Percentiles rank a stretch among this genome's conserved stretches.
These are phyloP conservation scores for Pristionchus fissidentatus DNA, from an alignment of 2,888 invertebrate genomes.

Conservation along the genomic window DNA sequence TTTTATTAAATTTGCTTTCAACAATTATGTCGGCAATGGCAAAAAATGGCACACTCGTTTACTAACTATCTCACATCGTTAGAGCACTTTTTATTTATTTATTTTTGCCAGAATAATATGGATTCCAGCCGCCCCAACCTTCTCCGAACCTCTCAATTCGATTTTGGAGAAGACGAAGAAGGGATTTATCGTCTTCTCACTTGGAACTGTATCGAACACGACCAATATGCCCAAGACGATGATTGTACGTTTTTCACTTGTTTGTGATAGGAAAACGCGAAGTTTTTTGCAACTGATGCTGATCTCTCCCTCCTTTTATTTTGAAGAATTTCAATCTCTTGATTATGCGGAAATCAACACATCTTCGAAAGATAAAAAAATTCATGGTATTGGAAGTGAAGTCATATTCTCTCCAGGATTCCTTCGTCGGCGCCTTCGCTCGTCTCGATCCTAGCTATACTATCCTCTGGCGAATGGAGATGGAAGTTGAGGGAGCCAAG, in stretches of 20 bases:
- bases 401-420: conserved; percentile 54
- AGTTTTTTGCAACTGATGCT: too few species aligned
- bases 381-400: background rate
- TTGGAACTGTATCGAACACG: conserved; percentile 74
- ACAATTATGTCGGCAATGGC: too few species aligned
- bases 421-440: conserved; percentile 71
- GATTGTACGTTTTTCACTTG: conserved; percentile 59
- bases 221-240: conserved; percentile 73
- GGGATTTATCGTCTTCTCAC: conserved; percentile 63
- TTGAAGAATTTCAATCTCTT: too few species aligned
- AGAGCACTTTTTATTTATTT: too few species aligned
- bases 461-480: conserved; percentile 73
- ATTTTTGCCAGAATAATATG: too few species aligned
- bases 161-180: conserved; percentile 56
- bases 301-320: too few species aligned
- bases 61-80: too few species aligned
- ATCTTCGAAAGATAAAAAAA: too few species aligned
- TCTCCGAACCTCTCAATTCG: conserved; percentile 15
- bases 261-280: too few species aligned
- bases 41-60: too few species aligned
- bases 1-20: too few species aligned
- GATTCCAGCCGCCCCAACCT: background rate
- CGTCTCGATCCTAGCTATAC: conserved; percentile 63
- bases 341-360: too few species aligned
- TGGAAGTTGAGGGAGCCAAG: conserved; percentile 62